Evolutionary conservation across 2,888 invertebrate genomes (phyloP).

Genomic region (Galerucella calmariensis): DNA sequence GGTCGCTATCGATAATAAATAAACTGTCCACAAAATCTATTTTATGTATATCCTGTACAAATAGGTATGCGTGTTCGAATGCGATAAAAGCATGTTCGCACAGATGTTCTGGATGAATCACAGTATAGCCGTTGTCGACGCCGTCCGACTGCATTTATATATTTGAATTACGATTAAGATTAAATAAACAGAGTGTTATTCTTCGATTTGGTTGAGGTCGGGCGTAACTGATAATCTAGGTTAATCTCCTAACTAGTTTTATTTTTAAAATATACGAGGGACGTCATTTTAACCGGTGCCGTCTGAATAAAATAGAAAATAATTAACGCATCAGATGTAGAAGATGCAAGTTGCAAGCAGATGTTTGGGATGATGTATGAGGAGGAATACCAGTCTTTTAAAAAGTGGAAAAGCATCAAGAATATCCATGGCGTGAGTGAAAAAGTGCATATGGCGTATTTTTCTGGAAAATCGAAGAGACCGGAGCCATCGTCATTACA

Average conservation of each 20-base stretch:
- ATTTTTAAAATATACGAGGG: not conserved
- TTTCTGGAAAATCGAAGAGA: too few relatives aligned
- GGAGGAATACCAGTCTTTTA: too few relatives aligned
- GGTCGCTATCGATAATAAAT: not conserved
- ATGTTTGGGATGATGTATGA: too few relatives aligned
- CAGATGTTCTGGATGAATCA: conserved; percentile 28
- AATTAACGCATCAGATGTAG: too few relatives aligned
- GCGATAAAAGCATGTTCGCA: conserved; percentile 18
- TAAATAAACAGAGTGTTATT: conserved; percentile 24
- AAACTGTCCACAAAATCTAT: conserved; percentile 6
- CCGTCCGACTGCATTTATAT: conserved; percentile 14
- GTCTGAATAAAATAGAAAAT: too few relatives aligned
- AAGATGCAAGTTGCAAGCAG: too few relatives aligned
- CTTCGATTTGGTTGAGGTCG: conserved; percentile 11
- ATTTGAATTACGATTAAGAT: conserved; percentile 21
- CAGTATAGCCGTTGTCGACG: conserved; percentile 17
- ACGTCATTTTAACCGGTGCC: too few relatives aligned
- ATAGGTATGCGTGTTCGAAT: conserved; percentile 16
- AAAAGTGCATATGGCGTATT: too few relatives aligned
- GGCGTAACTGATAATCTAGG: not conserved
- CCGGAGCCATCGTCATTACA: too few relatives aligned
- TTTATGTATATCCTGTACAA: conserved; percentile 21
- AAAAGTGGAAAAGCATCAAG: too few relatives aligned
- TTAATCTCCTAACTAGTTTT: not conserved
- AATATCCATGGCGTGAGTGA: too few relatives aligned